A percentile compares a stretch with the other conserved stretches of the same genome.
phyloP scores from a whole-genome alignment of 2,888 invertebrate genomes.

The Gryllus longicercus region DNA sequence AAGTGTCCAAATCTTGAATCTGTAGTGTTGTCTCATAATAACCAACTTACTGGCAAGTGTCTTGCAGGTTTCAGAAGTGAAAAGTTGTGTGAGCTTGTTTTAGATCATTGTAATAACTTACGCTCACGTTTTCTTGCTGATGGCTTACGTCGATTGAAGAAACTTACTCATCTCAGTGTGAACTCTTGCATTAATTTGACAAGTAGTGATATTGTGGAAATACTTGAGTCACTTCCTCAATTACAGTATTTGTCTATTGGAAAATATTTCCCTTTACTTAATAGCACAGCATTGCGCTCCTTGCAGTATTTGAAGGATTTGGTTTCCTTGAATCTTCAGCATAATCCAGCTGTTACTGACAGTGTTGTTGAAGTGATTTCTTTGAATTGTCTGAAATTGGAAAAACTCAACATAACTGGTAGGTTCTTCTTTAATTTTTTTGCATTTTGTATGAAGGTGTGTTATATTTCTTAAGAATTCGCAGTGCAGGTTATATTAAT shows the following conservation, averaged over 20 bases:
- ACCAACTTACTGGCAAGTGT: constrained; percentile 42
- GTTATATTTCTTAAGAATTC: no score
- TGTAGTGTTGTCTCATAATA: constrained; percentile 40
- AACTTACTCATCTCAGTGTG: constrained; percentile 41
- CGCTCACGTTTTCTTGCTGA: constrained; percentile 33
- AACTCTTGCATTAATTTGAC: constrained; percentile 40
- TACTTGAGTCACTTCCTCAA: constrained; percentile 40
- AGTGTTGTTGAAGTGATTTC: constrained; percentile 53
- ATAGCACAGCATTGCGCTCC: constrained; percentile 44
- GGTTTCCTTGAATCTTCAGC: constrained; percentile 49
- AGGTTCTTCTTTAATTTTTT: constrained; percentile 23
- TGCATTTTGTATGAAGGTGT: no score
- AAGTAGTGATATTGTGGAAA: constrained; percentile 40
- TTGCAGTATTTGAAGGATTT: constrained; percentile 50
- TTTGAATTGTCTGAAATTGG: constrained; percentile 50
- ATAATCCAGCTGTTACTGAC: constrained; percentile 53
- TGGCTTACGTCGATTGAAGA: constrained; percentile 40
- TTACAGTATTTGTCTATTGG: constrained; percentile 41
- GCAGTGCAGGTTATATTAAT: no score
- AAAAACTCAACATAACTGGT: constrained; percentile 42
- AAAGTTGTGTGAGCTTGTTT: constrained; percentile 42
- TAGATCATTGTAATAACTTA: constrained; percentile 41
- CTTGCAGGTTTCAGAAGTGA: constrained; percentile 42
- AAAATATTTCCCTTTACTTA: constrained; percentile 44
- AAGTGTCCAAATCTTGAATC: constrained; percentile 42